Evolutionary conservation across 2,113 vertebrate species (phyloP).

Genomic region (Seriola quinqueradiata): DNA sequence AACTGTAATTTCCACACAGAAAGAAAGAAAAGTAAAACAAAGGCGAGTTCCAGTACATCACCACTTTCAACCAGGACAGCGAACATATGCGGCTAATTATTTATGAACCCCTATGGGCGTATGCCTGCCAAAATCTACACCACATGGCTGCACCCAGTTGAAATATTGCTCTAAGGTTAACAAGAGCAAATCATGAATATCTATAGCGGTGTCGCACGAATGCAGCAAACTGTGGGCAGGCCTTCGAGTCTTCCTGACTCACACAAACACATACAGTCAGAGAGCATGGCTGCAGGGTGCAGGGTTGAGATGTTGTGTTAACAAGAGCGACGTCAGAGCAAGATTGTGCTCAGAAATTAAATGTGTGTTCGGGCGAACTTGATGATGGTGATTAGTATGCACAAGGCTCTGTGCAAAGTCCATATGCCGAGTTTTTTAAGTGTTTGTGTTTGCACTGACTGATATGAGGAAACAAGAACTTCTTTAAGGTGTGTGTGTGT

Average conservation of each 20-base stretch:
- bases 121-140: constrained; percentile 65
- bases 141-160: constrained; percentile 31
- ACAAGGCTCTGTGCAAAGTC: background rate
- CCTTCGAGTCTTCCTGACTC: constrained; percentile 11
- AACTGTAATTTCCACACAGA: constrained; percentile 30
- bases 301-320: constrained; percentile 41
- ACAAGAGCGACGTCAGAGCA: constrained; percentile 16
- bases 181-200: constrained; percentile 65
- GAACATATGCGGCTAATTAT: constrained; percentile 67
- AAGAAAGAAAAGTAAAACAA: constrained; percentile 41
- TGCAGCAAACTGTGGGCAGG: constrained; percentile 29
- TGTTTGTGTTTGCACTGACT: background rate
- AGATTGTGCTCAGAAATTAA: constrained; percentile 16
- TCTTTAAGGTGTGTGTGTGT: background rate
- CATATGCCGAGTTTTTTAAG: constrained; percentile 8
- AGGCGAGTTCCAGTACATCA: constrained; percentile 29
- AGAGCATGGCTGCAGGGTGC: background rate
- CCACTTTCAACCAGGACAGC: constrained; percentile 27
- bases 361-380: constrained; percentile 22
- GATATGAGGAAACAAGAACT: background rate
- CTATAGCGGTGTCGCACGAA: constrained; percentile 25
- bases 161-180: constrained; percentile 70
- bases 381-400: constrained; percentile 5
- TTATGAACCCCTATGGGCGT: constrained; percentile 61
- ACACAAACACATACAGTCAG: constrained; percentile 18